These are phyloP conservation scores for Brachionus koreanus DNA, from an alignment of 1,140 invertebrate genomes.

Conservation along the genomic window DNA sequence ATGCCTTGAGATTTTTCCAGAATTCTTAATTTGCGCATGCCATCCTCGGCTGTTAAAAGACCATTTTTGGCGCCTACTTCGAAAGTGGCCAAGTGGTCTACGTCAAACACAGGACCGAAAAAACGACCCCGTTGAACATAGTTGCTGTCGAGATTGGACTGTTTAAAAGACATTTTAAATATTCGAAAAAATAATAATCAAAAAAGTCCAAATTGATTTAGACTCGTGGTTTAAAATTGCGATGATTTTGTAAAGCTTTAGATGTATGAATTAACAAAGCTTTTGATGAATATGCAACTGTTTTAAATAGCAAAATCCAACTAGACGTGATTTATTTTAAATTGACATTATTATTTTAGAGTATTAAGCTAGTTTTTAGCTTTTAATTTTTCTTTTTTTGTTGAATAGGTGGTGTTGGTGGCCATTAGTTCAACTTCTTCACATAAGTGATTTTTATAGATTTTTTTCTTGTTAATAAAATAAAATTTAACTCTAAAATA, in stretches of 20 bases:
- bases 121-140: conserved; percentile 14
- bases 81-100: conserved; percentile 17
- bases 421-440: neutral
- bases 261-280: neutral
- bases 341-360: neutral
- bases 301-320: neutral
- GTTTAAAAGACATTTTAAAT: conserved; percentile 17
- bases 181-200: neutral
- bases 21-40: conserved; percentile 21
- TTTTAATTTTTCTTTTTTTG: too few species aligned
- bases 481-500: too few species aligned
- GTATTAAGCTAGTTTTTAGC: neutral
- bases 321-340: neutral
- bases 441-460: neutral
- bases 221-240: neutral
- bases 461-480: too few species aligned
- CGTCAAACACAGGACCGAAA: neutral
- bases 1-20: conserved; percentile 34
- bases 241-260: neutral
- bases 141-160: neutral
- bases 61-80: conserved; percentile 9
- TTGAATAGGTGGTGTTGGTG: neutral
- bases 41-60: conserved; percentile 21
- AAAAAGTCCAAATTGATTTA: neutral
- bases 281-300: neutral